Conservation (phyloP, 2,113 vertebrate species). For the Pluvialis apricaria region DNA sequence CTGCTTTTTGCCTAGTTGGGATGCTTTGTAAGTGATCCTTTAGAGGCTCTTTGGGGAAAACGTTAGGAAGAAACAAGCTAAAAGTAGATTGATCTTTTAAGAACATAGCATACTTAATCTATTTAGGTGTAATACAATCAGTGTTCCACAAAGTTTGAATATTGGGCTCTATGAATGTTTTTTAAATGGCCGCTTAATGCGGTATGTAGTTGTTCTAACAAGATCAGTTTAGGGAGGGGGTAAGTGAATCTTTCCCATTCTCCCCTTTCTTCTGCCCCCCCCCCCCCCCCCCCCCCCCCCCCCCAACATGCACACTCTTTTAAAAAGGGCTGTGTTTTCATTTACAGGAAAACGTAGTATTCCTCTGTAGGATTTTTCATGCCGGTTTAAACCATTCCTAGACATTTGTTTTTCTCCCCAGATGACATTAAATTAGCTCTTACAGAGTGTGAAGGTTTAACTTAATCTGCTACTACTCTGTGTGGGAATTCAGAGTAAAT, state of each 20-base stretch:
- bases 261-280: neutral
- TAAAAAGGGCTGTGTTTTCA: neutral
- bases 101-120: neutral
- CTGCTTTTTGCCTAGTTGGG: neutral
- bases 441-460: neutral
- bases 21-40: neutral
- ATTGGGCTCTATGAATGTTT: neutral
- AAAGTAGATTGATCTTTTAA: neutral
- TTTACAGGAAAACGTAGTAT: neutral
- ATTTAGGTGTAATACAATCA: neutral
- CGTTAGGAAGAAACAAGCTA: neutral
- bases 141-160: neutral
- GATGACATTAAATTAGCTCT: neutral
- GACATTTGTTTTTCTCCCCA: neutral
- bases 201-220: neutral
- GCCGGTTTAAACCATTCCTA: neutral
- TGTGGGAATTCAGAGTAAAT: neutral
- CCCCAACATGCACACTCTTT: fast-evolving
- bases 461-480: neutral
- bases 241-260: neutral
- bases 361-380: neutral
- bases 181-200: neutral
- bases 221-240: neutral
- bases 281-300: no score
- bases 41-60: neutral